These are phyloP conservation scores for Chaitophorus viminalis DNA, from an alignment of 2,888 invertebrate species.

Conservation along the genomic window DNA sequence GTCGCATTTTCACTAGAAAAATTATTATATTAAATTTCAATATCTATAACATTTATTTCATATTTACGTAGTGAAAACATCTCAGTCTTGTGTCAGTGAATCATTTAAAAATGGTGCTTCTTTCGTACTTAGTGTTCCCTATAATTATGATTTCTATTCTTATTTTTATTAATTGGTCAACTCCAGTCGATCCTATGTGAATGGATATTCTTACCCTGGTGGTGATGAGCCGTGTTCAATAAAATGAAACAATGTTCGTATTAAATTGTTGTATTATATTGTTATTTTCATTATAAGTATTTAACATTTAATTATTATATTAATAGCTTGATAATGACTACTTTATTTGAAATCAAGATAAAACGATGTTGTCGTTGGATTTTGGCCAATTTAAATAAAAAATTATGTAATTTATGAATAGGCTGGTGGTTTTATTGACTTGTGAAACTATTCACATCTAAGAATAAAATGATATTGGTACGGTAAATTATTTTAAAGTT, in stretches of 20 bases:
- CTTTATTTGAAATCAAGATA: conserved; percentile 7
- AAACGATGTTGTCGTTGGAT: conserved; percentile 4
- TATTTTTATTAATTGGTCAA: not conserved
- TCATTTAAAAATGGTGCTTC: not conserved
- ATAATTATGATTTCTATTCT: not conserved
- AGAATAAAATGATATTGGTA: conserved; percentile 20
- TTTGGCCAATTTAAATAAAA: conserved; percentile 9
- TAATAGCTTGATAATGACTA: not conserved
- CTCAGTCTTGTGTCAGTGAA: not conserved
- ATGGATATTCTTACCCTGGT: too few relatives aligned
- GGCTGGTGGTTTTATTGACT: not conserved
- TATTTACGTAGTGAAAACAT: not conserved
- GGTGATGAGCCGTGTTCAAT: not conserved
- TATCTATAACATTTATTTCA: not conserved
- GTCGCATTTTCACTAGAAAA: not conserved
- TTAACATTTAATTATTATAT: not conserved
- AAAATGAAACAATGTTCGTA: not conserved
- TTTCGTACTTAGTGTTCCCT: too few relatives aligned
- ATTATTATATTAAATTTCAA: too few relatives aligned
- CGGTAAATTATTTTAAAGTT: not conserved
- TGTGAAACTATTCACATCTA: conserved; percentile 3
- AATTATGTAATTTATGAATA: conserved; percentile 25
- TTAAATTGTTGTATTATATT: too few relatives aligned
- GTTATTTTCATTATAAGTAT: not conserved
- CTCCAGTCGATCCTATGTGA: too few relatives aligned